Evolutionary conservation across 1,140 invertebrate species (phyloP).

Genomic region (Drosophila pachea): DNA sequence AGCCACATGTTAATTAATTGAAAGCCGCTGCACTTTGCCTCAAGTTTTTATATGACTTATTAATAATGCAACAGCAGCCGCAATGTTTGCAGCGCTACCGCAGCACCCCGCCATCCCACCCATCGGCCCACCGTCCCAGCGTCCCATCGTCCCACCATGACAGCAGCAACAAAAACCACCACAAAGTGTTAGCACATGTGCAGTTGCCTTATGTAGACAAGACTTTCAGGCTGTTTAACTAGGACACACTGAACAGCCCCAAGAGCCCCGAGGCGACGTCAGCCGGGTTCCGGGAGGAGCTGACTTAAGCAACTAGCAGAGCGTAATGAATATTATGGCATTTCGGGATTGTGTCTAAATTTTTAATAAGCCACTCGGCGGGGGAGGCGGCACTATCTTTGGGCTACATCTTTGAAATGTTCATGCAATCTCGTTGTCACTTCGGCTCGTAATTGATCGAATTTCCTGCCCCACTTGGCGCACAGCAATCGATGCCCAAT

Average conservation of each 20-base stretch:
- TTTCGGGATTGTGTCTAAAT: neutral
- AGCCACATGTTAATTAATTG: slow-evolving; percentile 27
- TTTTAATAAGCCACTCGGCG: neutral
- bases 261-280: neutral
- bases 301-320: slow-evolving; percentile 9
- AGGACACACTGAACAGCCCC: neutral
- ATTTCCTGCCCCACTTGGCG: slow-evolving; percentile 11
- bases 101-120: neutral
- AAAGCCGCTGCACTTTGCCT: slow-evolving; percentile 7
- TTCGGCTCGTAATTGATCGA: slow-evolving; percentile 16
- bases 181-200: slow-evolving; percentile 6
- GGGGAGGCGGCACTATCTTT: neutral
- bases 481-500: slow-evolving; percentile 22
- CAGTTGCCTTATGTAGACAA: slow-evolving; percentile 32
- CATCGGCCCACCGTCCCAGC: no score
- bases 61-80: slow-evolving; percentile 34
- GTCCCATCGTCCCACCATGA: no score
- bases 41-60: slow-evolving; percentile 38
- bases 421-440: neutral
- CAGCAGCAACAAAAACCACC: neutral
- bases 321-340: slow-evolving; percentile 19
- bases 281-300: neutral
- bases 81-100: slow-evolving; percentile 24
- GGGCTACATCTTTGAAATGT: neutral
- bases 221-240: slow-evolving; percentile 8